Conservation (phyloP, 2,113 vertebrate species). For the Crotalus viridis region DNA sequence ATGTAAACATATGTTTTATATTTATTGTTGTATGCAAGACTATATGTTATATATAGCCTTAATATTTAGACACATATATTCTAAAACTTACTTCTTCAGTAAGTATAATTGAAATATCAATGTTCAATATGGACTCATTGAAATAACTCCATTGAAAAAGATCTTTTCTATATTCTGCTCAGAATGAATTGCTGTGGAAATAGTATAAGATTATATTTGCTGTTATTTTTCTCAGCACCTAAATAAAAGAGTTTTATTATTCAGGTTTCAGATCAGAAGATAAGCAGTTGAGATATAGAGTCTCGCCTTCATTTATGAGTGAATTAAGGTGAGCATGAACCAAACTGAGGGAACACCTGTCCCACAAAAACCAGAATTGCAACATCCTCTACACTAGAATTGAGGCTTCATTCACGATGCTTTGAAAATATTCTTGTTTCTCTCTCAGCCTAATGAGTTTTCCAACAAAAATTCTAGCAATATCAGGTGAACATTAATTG, state of each 20-base stretch:
- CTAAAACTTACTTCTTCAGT: conserved; percentile 26
- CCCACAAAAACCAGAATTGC: not conserved
- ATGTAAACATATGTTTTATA: not conserved
- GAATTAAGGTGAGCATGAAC: not conserved
- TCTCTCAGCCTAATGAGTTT: not conserved
- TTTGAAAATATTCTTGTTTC: not conserved
- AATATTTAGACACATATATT: not conserved
- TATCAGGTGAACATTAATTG: not conserved
- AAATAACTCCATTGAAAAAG: not conserved
- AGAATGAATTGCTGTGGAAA: not conserved
- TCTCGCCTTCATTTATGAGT: not conserved
- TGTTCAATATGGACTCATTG: not conserved
- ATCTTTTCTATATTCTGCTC: not conserved
- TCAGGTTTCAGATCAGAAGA: not conserved
- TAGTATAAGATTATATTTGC: not conserved
- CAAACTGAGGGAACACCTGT: not conserved
- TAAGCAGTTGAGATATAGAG: not conserved
- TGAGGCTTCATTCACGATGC: not conserved
- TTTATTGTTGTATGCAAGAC: not conserved
- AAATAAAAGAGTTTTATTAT: conserved; percentile 1
- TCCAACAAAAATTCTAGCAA: not conserved
- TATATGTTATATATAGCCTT: not conserved
- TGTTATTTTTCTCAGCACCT: not conserved
- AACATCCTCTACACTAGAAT: not conserved
- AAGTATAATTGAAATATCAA: conserved; percentile 43